A percentile compares a stretch with the other conserved stretches of the same genome.
Conservation (phyloP, 2,113 vertebrate species). For the Callipepla californica region DNA sequence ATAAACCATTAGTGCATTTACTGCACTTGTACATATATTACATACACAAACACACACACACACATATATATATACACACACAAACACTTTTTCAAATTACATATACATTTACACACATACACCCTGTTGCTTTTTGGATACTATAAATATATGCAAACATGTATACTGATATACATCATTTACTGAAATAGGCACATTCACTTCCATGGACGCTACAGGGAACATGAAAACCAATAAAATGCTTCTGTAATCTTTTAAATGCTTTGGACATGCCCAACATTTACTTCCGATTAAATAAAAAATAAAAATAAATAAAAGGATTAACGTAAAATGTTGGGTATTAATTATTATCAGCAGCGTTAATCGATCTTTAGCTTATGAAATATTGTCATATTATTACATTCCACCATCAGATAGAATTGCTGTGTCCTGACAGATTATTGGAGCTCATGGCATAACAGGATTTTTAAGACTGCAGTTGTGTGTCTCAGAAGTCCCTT, state of each 20-base stretch:
- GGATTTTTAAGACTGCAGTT: background rate
- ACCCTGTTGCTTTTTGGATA: background rate
- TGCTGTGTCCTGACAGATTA: conserved; percentile 38
- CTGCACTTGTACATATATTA: background rate
- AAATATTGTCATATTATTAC: conserved; percentile 24
- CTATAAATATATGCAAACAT: background rate
- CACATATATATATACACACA: background rate
- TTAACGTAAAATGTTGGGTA: background rate
- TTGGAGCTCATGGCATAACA: background rate
- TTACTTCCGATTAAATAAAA: conserved; percentile 29
- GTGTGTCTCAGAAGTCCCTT: background rate
- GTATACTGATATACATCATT: background rate
- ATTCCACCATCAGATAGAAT: conserved; percentile 4
- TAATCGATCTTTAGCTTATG: conserved; percentile 18
- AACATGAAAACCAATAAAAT: background rate
- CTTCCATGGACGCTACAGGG: background rate
- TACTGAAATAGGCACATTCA: background rate
- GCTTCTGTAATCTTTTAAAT: background rate
- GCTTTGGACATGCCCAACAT: background rate
- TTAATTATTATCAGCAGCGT: conserved; percentile 54
- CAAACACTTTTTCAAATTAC: background rate
- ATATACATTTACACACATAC: background rate
- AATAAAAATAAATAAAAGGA: conserved; percentile 37
- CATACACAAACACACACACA: background rate
- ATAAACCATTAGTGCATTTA: background rate